phyloP scores from a whole-genome alignment of 2,113 vertebrate genomes.

The Clarias macrocephalus region DNA sequence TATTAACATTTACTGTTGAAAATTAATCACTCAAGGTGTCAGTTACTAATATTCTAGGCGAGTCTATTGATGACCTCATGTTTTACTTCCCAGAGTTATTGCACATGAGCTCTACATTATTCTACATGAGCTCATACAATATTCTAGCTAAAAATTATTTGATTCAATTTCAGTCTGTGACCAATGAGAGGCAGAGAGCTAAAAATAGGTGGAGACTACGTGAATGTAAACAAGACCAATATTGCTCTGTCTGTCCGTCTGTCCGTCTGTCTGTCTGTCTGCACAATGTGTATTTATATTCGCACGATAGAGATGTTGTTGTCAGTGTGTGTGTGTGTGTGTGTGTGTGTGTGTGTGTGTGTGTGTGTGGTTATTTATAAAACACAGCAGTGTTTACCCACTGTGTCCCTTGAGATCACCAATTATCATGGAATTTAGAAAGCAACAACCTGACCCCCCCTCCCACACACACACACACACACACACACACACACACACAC shows the following conservation, averaged over 20 bases:
- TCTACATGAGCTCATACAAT: no score
- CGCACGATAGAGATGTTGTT: no score
- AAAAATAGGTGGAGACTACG: no score
- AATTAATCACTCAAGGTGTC: not conserved
- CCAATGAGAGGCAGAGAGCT: no score
- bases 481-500: not conserved
- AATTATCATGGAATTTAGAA: slow-evolving; percentile 78
- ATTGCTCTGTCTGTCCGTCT: not conserved
- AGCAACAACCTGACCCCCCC: slow-evolving; percentile 70
- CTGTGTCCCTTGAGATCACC: slow-evolving; percentile 68
- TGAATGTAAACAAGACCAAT: no score
- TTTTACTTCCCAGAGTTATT: no score
- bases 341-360: slow-evolving; percentile 1
- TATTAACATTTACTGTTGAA: no score
- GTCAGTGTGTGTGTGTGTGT: not conserved
- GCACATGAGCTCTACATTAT: no score
- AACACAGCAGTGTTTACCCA: slow-evolving; percentile 60
- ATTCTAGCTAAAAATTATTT: no score
- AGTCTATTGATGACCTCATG: no score
- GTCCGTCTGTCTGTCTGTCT: not conserved
- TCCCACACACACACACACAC: slow-evolving; percentile 35
- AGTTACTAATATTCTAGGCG: not conserved
- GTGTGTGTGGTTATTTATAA: slow-evolving; percentile 66
- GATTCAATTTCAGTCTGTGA: no score
- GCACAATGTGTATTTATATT: not conserved